Evolutionary conservation across 2,888 invertebrate genomes (phyloP).

Genomic region (Drosophila fungiperda): DNA sequence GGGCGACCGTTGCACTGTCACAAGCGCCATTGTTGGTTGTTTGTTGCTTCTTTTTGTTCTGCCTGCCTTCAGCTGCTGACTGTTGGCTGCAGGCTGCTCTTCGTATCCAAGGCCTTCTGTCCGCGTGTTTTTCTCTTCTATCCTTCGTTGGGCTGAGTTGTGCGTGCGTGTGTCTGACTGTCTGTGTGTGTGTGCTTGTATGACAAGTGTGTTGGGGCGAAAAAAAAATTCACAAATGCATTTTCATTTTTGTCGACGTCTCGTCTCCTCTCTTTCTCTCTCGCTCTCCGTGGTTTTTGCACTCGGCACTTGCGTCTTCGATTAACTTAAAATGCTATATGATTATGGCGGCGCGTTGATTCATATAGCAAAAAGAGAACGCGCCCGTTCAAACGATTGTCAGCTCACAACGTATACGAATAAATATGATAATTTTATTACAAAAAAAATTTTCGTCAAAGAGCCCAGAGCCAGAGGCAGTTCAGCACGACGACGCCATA

Average conservation of each 20-base stretch:
- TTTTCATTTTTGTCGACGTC: conserved; percentile 70
- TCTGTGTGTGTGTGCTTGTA: conserved; percentile 28
- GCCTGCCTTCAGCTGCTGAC: conserved; percentile 17
- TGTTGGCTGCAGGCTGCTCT: conserved; percentile 15
- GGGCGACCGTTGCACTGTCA: conserved; percentile 90
- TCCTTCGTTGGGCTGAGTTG: conserved; percentile 56
- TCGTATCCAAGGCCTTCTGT: conserved; percentile 61
- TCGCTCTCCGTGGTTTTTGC: conserved; percentile 56
- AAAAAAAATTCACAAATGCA: conserved; percentile 74
- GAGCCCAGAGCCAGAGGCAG: conserved; percentile 63
- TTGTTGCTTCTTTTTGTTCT: conserved; percentile 29
- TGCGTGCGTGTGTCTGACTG: conserved; percentile 23
- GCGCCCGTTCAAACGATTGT: conserved; percentile 46
- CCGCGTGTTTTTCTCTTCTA: conserved; percentile 43
- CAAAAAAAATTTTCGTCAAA: conserved; percentile 69
- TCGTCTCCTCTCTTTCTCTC: conserved; percentile 53
- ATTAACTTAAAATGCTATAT: conserved; percentile 53
- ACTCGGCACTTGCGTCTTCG: conserved; percentile 62
- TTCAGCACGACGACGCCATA: conserved; percentile 81
- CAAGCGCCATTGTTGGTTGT: conserved; percentile 87
- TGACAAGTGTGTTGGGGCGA: conserved; percentile 60
- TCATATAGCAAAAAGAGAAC: conserved; percentile 32
- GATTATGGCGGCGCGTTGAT: conserved; percentile 44
- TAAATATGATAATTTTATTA: conserved; percentile 69
- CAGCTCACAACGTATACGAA: conserved; percentile 63